Base-by-base conservation (phyloP, 1,140 invertebrate genomes). In the Xylocopa sonorina region DNA sequence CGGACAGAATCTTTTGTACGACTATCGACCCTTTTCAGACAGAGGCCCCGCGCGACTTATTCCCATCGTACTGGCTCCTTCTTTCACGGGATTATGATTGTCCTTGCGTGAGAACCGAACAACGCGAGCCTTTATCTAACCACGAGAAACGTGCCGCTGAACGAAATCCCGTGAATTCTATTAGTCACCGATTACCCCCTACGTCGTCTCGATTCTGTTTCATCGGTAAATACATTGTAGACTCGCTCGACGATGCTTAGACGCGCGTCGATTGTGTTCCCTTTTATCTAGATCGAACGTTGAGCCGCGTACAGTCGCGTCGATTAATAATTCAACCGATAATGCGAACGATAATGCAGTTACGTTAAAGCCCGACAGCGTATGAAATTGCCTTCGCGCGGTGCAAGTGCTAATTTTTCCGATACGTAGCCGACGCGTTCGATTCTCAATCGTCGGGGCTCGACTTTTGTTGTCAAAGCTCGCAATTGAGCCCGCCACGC, bases 21-120 rank as follows among this genome's bases (percentile, higher is more conserved):
- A 63, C 51, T 84, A 84, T 84, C 72, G 57, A 80, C 55, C 53
- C 72, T 75, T 66, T 79, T 79, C 78, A 66, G 78, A 66, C 16
- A 53, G 63, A 81, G 43, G 72, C 81, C 68, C 67, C 51, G 77
- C 82, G 72, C 82, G 82, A 67, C 67, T 84, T 72, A 66, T 55
- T 75, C 71, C 60, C 38, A 62, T 41, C 55, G 74, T 41, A 43
- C 41, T 46, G 46, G 53, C 63, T 63, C 58, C 72, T 81, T 53
- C 21, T 43, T 27, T 57, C 48, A 67, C 29, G 72, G 71, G 76
- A 80, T 77, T 60, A 83, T 74, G 81, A 89, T 89, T 87, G 88
- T 89, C 87, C 88, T 87, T 81, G 88, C 89, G 87, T 90, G 89
- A 90, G 89, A 90, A 90, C 84, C 83, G 69, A 71, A 69, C 80